phyloP scores from a whole-genome alignment of 2,797 vertebrate genomes.

The Falco columbarius region DNA sequence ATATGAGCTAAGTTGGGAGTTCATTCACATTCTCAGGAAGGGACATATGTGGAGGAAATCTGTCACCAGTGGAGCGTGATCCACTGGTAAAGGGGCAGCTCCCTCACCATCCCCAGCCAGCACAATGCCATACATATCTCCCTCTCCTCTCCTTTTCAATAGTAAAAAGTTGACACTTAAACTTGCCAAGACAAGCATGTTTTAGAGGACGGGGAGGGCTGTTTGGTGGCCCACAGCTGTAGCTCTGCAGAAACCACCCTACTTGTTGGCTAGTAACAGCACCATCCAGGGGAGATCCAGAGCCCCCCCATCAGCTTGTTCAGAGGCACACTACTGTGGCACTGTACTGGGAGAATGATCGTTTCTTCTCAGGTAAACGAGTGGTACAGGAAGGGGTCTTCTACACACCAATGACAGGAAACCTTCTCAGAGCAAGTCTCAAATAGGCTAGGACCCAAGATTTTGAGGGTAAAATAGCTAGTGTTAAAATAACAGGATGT shows the following conservation, averaged over 20 bases:
- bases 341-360: neutral
- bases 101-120: neutral
- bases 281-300: neutral
- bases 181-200: neutral
- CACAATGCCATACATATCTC: neutral
- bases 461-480: neutral
- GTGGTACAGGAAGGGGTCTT: neutral
- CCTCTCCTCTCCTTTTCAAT: neutral
- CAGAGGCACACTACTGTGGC: neutral
- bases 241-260: neutral
- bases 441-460: neutral
- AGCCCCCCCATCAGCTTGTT: neutral
- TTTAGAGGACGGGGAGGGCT: neutral
- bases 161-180: neutral
- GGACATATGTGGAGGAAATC: conserved; percentile 33
- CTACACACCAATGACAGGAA: neutral
- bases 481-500: neutral
- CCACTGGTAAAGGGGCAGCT: neutral
- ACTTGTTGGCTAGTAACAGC: neutral
- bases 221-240: neutral
- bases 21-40: neutral
- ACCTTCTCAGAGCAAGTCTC: neutral
- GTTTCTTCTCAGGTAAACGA: neutral
- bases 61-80: conserved; percentile 5
- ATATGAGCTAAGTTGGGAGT: neutral